These are phyloP conservation scores for Heterochromis multidens DNA, from an alignment of 2,113 vertebrate genomes.

Conservation along the genomic window DNA sequence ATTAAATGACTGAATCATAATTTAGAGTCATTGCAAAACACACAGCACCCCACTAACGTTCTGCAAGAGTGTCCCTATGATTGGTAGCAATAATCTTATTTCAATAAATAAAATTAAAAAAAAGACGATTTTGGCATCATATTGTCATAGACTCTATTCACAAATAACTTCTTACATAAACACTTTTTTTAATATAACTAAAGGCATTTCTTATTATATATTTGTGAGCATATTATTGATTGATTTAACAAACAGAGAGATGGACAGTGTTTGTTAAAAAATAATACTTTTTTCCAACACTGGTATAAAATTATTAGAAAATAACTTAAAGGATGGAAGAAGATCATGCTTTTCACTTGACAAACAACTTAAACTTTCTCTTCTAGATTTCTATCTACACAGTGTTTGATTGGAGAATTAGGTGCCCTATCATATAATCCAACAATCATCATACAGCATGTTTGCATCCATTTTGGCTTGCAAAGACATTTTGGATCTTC, in stretches of 20 bases:
- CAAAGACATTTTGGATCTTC: not conserved
- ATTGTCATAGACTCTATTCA: not conserved
- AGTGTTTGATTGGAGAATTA: not conserved
- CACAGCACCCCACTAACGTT: not conserved
- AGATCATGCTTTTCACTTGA: accelerated
- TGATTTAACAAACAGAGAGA: not conserved
- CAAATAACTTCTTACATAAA: not conserved
- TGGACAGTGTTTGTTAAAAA: not conserved
- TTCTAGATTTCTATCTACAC: not conserved
- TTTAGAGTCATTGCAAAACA: not conserved
- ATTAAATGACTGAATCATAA: not conserved
- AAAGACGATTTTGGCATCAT: not conserved
- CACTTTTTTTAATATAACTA: not conserved
- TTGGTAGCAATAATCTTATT: not conserved
- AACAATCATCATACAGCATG: not conserved
- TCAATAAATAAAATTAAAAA: not conserved
- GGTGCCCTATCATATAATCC: not conserved
- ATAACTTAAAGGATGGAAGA: not conserved
- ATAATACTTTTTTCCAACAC: not conserved
- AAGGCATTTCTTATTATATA: not conserved
- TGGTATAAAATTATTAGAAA: not conserved
- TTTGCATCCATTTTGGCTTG: not conserved
- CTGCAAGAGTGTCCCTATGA: not conserved
- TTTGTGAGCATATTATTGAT: not conserved
- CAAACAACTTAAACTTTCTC: not conserved